These are phyloP conservation scores for Oxygymnocypris stewartii DNA, from an alignment of 2,113 vertebrate species.

Conservation along the genomic window DNA sequence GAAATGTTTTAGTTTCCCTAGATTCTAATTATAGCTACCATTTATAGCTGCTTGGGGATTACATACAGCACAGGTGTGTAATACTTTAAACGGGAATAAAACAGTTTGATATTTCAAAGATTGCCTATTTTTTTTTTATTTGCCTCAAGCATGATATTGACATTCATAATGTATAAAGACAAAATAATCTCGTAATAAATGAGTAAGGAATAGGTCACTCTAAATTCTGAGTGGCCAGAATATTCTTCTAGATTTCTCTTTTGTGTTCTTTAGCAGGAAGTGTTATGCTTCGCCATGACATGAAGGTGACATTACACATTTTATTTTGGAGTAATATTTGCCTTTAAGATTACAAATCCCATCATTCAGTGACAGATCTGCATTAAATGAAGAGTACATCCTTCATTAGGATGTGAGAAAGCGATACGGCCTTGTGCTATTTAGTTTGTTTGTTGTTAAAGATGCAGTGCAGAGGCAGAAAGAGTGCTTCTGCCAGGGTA, in stretches of 20 bases:
- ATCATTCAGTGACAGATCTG: not conserved
- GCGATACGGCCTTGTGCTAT: not conserved
- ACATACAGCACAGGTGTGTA: constrained; percentile 17
- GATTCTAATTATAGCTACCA: not conserved
- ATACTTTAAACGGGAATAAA: constrained; percentile 4
- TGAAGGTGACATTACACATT: not conserved
- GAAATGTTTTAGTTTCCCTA: not conserved
- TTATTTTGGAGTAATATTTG: not conserved
- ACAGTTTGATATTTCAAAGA: not conserved
- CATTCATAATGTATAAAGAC: not conserved
- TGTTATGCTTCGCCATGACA: not conserved
- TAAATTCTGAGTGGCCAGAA: not conserved
- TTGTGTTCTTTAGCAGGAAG: not conserved
- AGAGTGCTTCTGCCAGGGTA: constrained; percentile 16
- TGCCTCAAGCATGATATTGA: not conserved
- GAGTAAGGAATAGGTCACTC: not conserved
- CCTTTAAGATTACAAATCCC: not conserved
- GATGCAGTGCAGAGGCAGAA: not conserved
- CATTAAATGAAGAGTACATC: not conserved
- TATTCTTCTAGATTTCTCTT: not conserved
- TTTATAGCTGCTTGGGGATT: not conserved
- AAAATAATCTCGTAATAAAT: not conserved
- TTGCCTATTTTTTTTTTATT: not conserved
- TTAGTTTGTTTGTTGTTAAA: not conserved
- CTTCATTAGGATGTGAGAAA: not conserved